Conservation (phyloP, 2,797 vertebrate species). For the Echeneis naucrates region DNA sequence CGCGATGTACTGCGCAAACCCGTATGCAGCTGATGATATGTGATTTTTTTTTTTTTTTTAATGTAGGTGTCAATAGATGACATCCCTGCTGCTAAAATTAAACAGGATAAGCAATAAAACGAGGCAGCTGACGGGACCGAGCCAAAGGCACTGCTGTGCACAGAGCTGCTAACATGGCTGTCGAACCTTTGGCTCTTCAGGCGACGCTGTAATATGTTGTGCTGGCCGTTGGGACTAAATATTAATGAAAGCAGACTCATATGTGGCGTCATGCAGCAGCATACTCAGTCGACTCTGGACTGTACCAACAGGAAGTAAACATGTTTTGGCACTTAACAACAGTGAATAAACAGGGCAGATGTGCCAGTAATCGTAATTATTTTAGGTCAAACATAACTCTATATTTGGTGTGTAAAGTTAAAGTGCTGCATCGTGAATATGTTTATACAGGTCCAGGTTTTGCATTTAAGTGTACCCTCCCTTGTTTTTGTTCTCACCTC, state of each 20-base stretch:
- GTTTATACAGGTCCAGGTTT: neutral
- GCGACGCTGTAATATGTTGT: too few relatives aligned
- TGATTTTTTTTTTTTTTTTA: too few relatives aligned
- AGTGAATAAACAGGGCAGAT: neutral
- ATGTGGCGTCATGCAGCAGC: neutral
- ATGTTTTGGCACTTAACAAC: neutral
- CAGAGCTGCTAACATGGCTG: neutral
- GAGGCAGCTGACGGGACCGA: neutral
- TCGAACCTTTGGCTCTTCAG: neutral
- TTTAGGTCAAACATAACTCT: neutral
- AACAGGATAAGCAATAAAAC: neutral
- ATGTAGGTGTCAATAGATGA: neutral
- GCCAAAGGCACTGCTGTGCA: neutral
- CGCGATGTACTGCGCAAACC: neutral
- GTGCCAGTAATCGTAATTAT: neutral
- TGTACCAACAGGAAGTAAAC: slow-evolving; percentile 4
- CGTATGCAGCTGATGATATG: neutral
- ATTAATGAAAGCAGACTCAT: neutral
- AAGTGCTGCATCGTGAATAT: neutral
- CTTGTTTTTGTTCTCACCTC: slow-evolving; percentile 56
- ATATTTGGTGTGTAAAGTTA: neutral
- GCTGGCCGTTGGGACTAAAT: neutral
- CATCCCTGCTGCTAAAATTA: neutral
- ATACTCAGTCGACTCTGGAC: slow-evolving; percentile 17
- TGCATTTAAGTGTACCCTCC: neutral